Percentiles rank a stretch among this genome's conserved stretches.
Conservation (phyloP, 2,113 vertebrate genomes). For the Xenopus laevis region DNA sequence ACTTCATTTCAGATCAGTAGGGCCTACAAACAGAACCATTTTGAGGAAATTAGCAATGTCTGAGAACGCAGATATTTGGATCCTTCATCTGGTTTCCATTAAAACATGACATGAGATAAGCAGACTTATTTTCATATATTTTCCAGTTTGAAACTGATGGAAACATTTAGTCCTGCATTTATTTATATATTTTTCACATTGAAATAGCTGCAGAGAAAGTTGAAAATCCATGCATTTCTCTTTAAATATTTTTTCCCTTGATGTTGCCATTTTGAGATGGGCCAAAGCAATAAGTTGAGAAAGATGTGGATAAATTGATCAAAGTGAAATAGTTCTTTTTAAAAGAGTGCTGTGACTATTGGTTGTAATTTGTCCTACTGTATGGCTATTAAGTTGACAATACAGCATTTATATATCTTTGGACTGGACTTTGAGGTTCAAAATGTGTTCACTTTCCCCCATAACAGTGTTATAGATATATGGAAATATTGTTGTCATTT, state of each 20-base stretch:
- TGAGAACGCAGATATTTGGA: not conserved
- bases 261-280: not conserved
- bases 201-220: slow-evolving; percentile 1
- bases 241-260: not conserved
- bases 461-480: too few species aligned
- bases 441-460: too few species aligned
- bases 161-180: slow-evolving; percentile 5
- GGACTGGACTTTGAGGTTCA: too few species aligned
- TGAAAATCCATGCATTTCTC: not conserved
- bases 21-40: not conserved
- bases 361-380: too few species aligned
- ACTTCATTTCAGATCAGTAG: not conserved
- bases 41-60: not conserved
- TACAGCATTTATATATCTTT: too few species aligned
- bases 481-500: too few species aligned
- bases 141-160: slow-evolving; percentile 6
- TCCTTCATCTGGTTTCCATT: slow-evolving; percentile 1
- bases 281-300: not conserved
- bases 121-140: not conserved
- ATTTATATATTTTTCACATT: not conserved
- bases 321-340: too few species aligned
- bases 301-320: not conserved
- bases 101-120: slow-evolving; percentile 2
- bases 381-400: too few species aligned
- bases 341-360: too few species aligned